Percentiles rank a stretch among this genome's conserved stretches.
These are phyloP conservation scores for Drosophila fuyamai DNA, from an alignment of 1,140 invertebrate species.

Conservation along the genomic window DNA sequence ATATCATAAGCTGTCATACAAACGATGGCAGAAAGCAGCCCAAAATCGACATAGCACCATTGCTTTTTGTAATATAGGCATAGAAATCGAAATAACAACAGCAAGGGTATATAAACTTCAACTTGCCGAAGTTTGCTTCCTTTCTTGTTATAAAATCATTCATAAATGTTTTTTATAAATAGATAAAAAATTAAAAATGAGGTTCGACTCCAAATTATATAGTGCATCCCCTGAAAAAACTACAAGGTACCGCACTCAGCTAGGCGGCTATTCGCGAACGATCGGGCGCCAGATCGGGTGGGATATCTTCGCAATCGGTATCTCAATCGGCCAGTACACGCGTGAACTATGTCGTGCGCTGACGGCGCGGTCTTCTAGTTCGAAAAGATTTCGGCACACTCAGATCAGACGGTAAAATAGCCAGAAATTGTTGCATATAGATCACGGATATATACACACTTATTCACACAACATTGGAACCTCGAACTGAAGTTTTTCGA, in stretches of 20 bases:
- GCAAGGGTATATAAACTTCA: too few species aligned
- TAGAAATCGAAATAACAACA: too few species aligned
- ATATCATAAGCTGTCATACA: too few species aligned
- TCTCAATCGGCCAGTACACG: slow-evolving; percentile 67
- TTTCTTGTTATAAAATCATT: too few species aligned
- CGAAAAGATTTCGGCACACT: slow-evolving; percentile 57
- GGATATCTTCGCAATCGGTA: slow-evolving; percentile 32
- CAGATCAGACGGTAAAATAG: slow-evolving; percentile 41
- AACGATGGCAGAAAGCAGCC: too few species aligned
- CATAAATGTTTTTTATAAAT: too few species aligned
- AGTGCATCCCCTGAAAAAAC: not conserved
- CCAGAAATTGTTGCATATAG: slow-evolving; percentile 29
- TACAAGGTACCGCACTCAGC: not conserved
- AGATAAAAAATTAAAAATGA: too few species aligned
- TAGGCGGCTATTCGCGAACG: slow-evolving; percentile 10
- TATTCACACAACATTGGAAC: slow-evolving; percentile 20
- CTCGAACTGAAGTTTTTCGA: slow-evolving; percentile 55
- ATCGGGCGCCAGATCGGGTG: slow-evolving; percentile 14
- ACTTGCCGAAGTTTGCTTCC: too few species aligned
- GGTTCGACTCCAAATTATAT: too few species aligned
- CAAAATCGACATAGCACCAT: too few species aligned
- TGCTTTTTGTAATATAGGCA: too few species aligned
- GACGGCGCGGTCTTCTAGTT: slow-evolving; percentile 63
- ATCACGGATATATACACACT: slow-evolving; percentile 30
- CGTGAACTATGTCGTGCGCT: slow-evolving; percentile 81